Evolutionary conservation across 1,140 invertebrate species (phyloP).

Genomic region (Heliothis subflexa): DNA sequence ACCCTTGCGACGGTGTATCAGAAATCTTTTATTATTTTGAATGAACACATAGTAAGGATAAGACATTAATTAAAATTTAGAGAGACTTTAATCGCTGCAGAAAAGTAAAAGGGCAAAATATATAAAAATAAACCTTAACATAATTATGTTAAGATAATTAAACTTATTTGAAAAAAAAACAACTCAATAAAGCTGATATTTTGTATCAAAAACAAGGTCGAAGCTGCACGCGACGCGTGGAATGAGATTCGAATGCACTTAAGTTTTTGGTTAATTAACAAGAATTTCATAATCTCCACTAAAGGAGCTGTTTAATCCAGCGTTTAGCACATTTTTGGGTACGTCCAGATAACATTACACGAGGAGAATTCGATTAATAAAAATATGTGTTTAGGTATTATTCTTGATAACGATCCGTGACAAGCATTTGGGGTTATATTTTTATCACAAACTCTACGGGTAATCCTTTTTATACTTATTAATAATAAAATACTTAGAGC

Average conservation of each 20-base stretch:
- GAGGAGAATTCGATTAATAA: neutral
- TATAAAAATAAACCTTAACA: neutral
- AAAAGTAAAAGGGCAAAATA: neutral
- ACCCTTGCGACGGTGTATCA: constrained; percentile 6
- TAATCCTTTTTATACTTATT: constrained; percentile 24
- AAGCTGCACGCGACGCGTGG: too few species aligned
- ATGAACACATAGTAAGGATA: neutral
- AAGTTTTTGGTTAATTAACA: too few species aligned
- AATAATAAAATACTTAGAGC: constrained; percentile 29
- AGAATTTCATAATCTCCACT: too few species aligned
- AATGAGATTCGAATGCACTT: too few species aligned
- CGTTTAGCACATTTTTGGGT: too few species aligned
- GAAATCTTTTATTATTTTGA: constrained; percentile 10
- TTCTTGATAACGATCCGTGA: constrained; percentile 2
- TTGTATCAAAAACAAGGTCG: too few species aligned
- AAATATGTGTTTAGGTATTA: neutral
- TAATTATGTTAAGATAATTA: neutral
- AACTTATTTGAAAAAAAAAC: neutral
- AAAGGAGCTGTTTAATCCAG: too few species aligned
- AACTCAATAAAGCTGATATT: neutral
- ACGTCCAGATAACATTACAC: neutral
- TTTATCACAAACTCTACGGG: constrained; percentile 16
- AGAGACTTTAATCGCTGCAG: constrained; percentile 5
- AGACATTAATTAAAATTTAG: constrained; percentile 21
- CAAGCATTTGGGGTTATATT: neutral